Evolutionary conservation across 2,113 vertebrate genomes (phyloP).

Genomic region (Anhinga anhinga): DNA sequence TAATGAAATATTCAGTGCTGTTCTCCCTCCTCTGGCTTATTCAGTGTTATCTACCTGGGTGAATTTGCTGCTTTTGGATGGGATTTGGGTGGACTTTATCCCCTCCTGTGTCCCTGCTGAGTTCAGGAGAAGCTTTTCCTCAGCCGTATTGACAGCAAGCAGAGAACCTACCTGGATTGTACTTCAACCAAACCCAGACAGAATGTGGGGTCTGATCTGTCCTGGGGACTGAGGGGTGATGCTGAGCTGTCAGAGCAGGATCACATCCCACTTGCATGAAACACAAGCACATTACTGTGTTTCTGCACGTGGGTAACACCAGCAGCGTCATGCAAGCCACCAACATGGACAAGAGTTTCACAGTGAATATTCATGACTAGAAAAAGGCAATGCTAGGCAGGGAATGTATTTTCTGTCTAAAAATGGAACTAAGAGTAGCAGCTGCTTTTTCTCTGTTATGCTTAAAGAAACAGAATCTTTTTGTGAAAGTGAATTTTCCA

Average conservation of each 20-base stretch:
- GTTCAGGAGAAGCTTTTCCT: neutral
- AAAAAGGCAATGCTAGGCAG: neutral
- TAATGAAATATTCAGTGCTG: neutral
- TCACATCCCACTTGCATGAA: neutral
- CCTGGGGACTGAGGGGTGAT: neutral
- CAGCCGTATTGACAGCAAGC: fast-evolving
- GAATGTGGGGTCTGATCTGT: neutral
- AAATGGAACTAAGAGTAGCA: neutral
- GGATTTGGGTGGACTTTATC: neutral
- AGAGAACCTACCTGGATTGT: neutral
- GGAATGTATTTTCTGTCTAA: neutral
- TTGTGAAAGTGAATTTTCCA: neutral
- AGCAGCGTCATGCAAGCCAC: neutral
- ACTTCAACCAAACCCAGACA: neutral
- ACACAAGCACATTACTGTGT: neutral
- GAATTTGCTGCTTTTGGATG: neutral
- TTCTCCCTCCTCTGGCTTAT: neutral
- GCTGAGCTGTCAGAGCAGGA: neutral
- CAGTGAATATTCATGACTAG: neutral
- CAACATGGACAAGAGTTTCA: neutral
- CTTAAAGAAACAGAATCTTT: neutral
- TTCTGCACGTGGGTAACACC: neutral
- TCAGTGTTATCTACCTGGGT: neutral
- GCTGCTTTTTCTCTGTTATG: neutral
- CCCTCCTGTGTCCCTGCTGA: neutral